Conservation (phyloP, 2,797 vertebrate genomes). For the Spinus olivaceus region DNA sequence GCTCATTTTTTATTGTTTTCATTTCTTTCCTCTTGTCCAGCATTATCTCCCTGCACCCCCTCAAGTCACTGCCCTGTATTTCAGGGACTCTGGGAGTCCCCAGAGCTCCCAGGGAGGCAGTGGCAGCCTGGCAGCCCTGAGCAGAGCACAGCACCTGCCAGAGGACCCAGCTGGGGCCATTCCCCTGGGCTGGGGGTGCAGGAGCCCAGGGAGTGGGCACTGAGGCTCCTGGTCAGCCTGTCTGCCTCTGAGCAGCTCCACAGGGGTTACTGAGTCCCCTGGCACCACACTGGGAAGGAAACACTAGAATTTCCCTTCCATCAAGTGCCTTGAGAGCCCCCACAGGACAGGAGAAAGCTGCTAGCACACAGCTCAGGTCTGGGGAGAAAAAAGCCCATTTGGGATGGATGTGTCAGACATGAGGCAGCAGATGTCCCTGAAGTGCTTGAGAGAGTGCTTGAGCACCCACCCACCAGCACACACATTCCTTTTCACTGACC, state of each 20-base stretch:
- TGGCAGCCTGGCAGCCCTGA: neutral
- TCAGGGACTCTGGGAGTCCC: neutral
- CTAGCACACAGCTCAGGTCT: neutral
- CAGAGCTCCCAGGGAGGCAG: neutral
- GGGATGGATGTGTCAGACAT: neutral
- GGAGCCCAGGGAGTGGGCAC: neutral
- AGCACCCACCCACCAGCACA: neutral
- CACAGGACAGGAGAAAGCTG: neutral
- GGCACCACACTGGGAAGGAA: neutral
- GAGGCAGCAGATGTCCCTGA: neutral
- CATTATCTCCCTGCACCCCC: neutral
- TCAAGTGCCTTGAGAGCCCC: neutral
- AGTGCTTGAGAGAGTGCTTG: fast-evolving
- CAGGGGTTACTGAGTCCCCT: neutral
- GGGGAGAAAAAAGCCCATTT: neutral
- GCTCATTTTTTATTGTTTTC: neutral
- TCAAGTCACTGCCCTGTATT: neutral
- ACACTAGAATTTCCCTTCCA: neutral
- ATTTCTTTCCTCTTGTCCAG: neutral
- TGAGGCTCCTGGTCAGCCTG: neutral
- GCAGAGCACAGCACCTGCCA: neutral
- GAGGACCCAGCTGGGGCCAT: neutral
- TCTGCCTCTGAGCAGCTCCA: neutral
- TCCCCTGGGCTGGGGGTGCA: neutral
- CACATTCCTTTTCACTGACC: neutral